Percentiles rank a stretch among this genome's conserved stretches.
phyloP scores from a whole-genome alignment of 2,113 vertebrate species.

The Dasypus novemcinctus region DNA sequence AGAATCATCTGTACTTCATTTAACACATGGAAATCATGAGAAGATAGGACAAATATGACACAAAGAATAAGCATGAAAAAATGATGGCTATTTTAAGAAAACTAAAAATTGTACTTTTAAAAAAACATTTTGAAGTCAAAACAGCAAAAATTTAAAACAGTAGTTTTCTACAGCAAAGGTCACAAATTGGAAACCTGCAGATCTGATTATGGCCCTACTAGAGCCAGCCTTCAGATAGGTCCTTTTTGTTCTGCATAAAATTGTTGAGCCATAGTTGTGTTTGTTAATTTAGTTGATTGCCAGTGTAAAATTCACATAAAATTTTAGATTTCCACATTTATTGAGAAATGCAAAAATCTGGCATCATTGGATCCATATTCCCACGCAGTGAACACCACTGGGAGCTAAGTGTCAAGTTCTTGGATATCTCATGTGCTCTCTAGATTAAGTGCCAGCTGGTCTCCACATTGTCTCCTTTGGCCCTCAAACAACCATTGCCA shows the following conservation, averaged over 20 bases:
- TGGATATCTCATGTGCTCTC: not conserved
- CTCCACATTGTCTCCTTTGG: not conserved
- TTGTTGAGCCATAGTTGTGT: not conserved
- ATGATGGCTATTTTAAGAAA: not conserved
- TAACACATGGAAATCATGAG: not conserved
- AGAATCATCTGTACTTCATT: not conserved
- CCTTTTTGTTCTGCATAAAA: not conserved
- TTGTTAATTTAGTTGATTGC: not conserved
- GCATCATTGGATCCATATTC: not conserved
- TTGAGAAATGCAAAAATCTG: not conserved
- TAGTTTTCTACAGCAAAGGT: not conserved
- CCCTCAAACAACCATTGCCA: not conserved
- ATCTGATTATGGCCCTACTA: not conserved
- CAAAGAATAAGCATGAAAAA: not conserved
- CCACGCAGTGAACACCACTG: rapidly evolving
- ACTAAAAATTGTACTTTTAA: not conserved
- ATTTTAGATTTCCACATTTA: not conserved
- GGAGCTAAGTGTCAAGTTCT: not conserved
- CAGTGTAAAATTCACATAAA: not conserved
- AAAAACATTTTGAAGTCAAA: not conserved
- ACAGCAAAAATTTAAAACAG: not conserved
- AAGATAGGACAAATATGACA: not conserved
- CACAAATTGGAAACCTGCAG: not conserved
- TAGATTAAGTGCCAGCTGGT: no score
- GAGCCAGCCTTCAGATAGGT: not conserved